Evolutionary conservation across 2,888 invertebrate species (phyloP), one percentile per base, ranked within the genome.

Genomic region (Parelbella ahira): DNA sequence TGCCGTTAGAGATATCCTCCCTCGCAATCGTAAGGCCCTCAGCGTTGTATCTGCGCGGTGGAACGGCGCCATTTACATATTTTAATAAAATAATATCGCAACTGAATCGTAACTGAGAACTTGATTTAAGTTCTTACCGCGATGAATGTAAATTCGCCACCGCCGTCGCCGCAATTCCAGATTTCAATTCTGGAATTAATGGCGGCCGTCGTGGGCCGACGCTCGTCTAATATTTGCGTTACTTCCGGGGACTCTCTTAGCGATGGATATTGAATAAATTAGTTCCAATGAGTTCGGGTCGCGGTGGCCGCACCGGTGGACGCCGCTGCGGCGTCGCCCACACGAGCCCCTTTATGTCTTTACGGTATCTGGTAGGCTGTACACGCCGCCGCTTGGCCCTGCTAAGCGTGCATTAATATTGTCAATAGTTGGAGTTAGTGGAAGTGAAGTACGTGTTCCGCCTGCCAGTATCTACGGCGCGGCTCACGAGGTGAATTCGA

Each of bases 31-130:
- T 76, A 70, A 74, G 75, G 73, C 72, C 75, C 73, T 79, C 75
- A 75, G 72, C 72, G 69, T 73, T 73, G 76, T 75, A 76, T 75
- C 76, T 73, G 63, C 72, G 73, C 68, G 61, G 57, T 68, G 68
- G 67, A 82, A 81, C 72, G 76, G 71, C 73, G 67, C 74, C 80
- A 84, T 87, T 84, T 86, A 82, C 86, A 87, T 86, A 86, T 87
- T 86, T 84, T 87, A 86, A 86, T 87, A 86, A 86, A 87, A 87
- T 86, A 82, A 84, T 86, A 86, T 84, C 81, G 82, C 83, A 86
- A 83, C 83, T 81, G 87, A 87, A 86, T 84, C 81, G 86, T 84
- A 83, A 84, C 84, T 76, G 84, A 83, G 87, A 86, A 84, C 84
- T 83, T 84, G 87, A 87, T 87, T 87, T 84, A 87, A 87, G 86